Conservation (phyloP, 2,888 invertebrate genomes). For the Siphonodentalium dalli region DNA sequence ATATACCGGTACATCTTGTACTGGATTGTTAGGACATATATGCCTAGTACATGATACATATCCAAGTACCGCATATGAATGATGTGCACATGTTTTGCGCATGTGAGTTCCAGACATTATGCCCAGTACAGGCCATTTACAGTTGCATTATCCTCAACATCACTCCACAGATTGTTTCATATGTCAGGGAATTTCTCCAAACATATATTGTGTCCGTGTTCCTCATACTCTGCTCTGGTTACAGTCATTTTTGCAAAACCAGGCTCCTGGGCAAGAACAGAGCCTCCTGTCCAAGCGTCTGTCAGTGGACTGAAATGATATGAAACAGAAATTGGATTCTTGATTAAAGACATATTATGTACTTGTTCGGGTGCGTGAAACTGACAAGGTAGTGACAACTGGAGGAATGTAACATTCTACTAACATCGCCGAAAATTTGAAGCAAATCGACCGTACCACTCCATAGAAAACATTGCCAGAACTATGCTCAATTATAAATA, state of each 20-base stretch:
- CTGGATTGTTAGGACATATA: too few species aligned
- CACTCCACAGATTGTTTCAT: too few species aligned
- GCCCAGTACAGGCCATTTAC: too few species aligned
- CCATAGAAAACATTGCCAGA: too few species aligned
- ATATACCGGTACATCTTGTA: too few species aligned
- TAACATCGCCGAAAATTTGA: background rate
- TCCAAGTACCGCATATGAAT: too few species aligned
- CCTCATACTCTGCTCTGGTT: constrained; percentile 87
- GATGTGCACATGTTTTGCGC: too few species aligned
- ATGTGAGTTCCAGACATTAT: too few species aligned
- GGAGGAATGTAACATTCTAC: background rate
- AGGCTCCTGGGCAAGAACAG: constrained; percentile 76
- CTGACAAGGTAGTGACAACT: background rate
- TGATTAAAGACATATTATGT: background rate
- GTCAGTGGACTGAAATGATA: constrained; percentile 78
- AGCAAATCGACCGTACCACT: too few species aligned
- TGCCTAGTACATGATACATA: too few species aligned
- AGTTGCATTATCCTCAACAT: too few species aligned
- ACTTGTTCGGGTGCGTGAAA: background rate
- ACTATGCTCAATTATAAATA: too few species aligned
- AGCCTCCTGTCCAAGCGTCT: constrained; percentile 91
- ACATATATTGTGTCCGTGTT: constrained; percentile 73
- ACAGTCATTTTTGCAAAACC: constrained; percentile 73
- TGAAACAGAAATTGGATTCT: background rate
- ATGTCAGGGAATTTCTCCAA: constrained; percentile 50